These are phyloP conservation scores for Agrochola lota DNA, from an alignment of 2,888 invertebrate genomes.

Conservation along the genomic window DNA sequence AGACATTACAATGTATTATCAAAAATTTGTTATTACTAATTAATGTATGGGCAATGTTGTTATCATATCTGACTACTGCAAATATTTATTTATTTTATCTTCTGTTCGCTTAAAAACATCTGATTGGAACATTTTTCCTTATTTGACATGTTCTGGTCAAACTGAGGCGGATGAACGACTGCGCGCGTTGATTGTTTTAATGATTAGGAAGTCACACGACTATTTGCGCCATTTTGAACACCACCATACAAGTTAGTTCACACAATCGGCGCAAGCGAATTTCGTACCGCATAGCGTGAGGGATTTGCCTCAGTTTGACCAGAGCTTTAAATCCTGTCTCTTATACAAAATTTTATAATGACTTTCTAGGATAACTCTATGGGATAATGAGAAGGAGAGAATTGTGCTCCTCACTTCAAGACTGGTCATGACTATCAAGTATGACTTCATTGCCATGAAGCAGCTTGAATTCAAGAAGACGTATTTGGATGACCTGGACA, in stretches of 20 bases:
- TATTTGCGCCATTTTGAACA: neutral
- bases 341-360: neutral
- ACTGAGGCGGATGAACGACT: neutral
- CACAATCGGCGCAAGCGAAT: neutral
- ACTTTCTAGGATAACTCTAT: conserved; percentile 94
- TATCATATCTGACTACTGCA: conserved; percentile 21
- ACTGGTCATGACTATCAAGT: conserved; percentile 94
- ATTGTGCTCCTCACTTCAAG: conserved; percentile 94
- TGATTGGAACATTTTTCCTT: conserved; percentile 12
- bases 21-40: neutral
- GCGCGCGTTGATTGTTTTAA: neutral
- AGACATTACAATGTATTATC: neutral
- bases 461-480: conserved; percentile 93
- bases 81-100: conserved; percentile 20
- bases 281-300: no score
- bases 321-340: neutral
- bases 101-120: neutral
- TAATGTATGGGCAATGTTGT: conserved; percentile 11
- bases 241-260: neutral
- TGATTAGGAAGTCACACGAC: neutral
- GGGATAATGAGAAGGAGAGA: conserved; percentile 96
- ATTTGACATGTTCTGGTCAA: neutral
- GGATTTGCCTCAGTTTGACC: neutral
- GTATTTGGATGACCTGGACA: conserved; percentile 92
- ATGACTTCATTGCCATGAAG: conserved; percentile 96